Evolutionary conservation across 2,113 vertebrate genomes (phyloP), one percentile per base, ranked within the genome.

Genomic region (Symphodus melops): DNA sequence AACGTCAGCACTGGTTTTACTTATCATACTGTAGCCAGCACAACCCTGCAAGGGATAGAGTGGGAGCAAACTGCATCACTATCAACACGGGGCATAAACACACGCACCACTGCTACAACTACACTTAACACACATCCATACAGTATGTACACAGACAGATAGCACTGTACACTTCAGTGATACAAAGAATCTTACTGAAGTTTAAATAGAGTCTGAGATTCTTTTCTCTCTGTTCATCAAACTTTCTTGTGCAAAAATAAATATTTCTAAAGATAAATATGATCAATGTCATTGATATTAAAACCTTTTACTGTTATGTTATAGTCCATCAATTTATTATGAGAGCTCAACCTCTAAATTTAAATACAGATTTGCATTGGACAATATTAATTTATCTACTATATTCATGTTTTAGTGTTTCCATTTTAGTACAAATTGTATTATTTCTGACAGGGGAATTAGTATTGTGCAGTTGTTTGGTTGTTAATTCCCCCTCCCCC

Each of bases 1-100:
- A 95, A 94, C 95, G 93, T 92, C 92, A 95, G 91, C 75, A 63
- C 93, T 94, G 89, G 89, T 92, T 95, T 95, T 92, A 95, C 93
- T 96, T 95, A 96, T 95, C 95, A 91, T 88, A 90, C 89, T 70
- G 67, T 90, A 92, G 91, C 94, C 93, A 93, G 93, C 84, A 94
- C 91, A 81, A 81, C 91, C 93, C 92, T 95, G 86, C 52, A 82
- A 94, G 90, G 88, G 93, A 91, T 82, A 91, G 87, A 88, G 87
- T 82, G 83, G 73, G 64, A 88, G 63, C 59, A 75, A 61, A 80
- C 75, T 48, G 73, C 92, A 93, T 73, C 72, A 72, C 59, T 51
- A 68, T 73, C 69, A 84, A 63, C 77, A 83, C 85, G 65, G 73
- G 44, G 42, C 9, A 2, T 41, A 68, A 81, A 56, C 65, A 72